A percentile compares a stretch with the other conserved stretches of the same genome.
These are phyloP conservation scores for Sitta carolinensis DNA, from an alignment of 2,797 vertebrate species.

Conservation along the genomic window DNA sequence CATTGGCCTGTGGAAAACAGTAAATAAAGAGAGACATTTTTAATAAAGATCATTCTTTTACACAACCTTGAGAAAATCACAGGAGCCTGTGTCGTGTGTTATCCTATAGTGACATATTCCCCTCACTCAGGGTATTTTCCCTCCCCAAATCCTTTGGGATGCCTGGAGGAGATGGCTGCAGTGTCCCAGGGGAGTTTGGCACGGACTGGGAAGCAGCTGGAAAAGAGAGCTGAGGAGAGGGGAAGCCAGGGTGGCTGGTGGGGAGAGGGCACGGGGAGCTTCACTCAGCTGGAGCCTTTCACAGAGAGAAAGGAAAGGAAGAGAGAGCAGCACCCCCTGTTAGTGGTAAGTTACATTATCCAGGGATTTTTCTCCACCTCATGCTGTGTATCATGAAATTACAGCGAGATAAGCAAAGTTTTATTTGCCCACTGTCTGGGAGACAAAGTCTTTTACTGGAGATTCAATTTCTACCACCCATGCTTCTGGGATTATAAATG, in stretches of 20 bases:
- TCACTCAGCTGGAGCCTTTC: no score
- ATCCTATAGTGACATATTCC: neutral
- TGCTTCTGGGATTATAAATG: neutral
- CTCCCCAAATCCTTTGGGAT: neutral
- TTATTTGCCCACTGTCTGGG: neutral
- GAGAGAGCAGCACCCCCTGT: neutral
- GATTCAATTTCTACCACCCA: neutral
- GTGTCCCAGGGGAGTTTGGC: neutral
- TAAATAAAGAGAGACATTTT: no score
- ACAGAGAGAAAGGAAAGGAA: neutral
- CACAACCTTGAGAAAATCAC: no score
- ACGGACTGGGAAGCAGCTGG: neutral
- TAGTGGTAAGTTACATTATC: neutral
- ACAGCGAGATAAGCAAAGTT: neutral
- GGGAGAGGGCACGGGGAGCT: neutral
- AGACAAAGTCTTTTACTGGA: neutral
- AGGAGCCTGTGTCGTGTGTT: no score
- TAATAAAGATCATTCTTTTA: no score
- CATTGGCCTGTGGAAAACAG: no score
- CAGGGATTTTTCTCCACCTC: neutral
- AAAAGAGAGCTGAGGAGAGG: neutral
- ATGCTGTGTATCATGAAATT: neutral
- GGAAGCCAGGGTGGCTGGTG: accelerated
- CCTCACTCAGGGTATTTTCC: neutral
- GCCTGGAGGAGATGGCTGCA: neutral